These are phyloP conservation scores for Rhagophthalmus giganteus DNA, from an alignment of 2,888 invertebrate species.

Conservation along the genomic window DNA sequence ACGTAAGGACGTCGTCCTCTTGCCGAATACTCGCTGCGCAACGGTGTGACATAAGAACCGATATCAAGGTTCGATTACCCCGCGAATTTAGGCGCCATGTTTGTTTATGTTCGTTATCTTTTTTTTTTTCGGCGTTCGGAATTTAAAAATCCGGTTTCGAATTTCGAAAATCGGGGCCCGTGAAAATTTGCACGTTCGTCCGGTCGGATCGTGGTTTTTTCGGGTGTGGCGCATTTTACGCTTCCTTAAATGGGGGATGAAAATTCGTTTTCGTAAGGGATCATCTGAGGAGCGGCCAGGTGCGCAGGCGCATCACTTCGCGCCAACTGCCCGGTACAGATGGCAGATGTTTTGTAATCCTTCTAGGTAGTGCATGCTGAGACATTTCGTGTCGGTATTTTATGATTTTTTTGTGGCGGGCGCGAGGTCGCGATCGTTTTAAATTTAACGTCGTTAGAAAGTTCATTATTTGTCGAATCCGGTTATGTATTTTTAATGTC, in stretches of 20 bases:
- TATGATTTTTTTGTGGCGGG: constrained; percentile 36
- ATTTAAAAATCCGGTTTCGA: constrained; percentile 19
- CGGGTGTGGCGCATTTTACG: too few relatives aligned
- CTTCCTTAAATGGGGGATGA: constrained; percentile 17
- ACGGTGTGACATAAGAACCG: constrained; percentile 40
- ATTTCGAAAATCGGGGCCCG: too few relatives aligned
- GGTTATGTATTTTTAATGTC: constrained; percentile 24
- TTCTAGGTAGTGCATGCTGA: constrained; percentile 46
- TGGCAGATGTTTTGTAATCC: constrained; percentile 58
- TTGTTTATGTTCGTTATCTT: constrained; percentile 48
- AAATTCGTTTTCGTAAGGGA: constrained; percentile 33
- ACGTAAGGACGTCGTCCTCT: constrained; percentile 4
- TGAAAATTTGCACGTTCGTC: neutral
- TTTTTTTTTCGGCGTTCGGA: constrained; percentile 37
- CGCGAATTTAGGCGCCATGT: constrained; percentile 43
- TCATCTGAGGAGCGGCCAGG: constrained; percentile 39
- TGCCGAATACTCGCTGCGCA: constrained; percentile 20
- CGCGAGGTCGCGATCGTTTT: constrained; percentile 13
- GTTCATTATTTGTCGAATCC: constrained; percentile 30
- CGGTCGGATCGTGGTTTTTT: too few relatives aligned
- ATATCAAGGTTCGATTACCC: constrained; percentile 41
- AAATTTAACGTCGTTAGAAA: constrained; percentile 32
- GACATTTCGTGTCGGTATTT: constrained; percentile 42
- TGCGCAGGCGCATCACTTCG: constrained; percentile 52
- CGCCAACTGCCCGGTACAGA: constrained; percentile 58